These are phyloP conservation scores for Sinocyclocheilus rhinocerous DNA, from an alignment of 2,113 vertebrate species.

Conservation along the genomic window DNA sequence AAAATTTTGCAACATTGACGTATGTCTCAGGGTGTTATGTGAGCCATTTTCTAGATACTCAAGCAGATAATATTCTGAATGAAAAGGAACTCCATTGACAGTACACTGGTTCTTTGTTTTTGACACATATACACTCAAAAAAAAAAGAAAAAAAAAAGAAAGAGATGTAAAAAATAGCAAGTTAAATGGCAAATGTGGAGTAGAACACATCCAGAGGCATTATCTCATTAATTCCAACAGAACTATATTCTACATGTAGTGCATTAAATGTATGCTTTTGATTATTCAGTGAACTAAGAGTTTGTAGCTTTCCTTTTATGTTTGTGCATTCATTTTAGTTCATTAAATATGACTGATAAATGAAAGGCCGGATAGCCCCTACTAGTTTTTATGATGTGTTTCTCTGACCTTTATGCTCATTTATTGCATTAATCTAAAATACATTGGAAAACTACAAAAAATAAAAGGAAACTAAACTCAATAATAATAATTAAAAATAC, in stretches of 20 bases:
- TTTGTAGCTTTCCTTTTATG: background rate
- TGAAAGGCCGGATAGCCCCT: background rate
- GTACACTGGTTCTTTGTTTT: background rate
- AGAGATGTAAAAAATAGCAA: background rate
- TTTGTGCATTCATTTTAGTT: background rate
- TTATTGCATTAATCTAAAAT: background rate
- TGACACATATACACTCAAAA: background rate
- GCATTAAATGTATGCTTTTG: background rate
- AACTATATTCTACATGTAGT: background rate
- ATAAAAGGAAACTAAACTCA: background rate
- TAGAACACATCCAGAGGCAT: background rate
- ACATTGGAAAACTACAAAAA: background rate
- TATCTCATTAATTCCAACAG: background rate
- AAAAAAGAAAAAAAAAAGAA: too few relatives aligned
- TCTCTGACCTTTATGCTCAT: background rate
- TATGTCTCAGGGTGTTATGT: constrained; percentile 25
- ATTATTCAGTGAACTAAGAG: background rate
- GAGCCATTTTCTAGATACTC: constrained; percentile 25
- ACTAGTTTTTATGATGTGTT: background rate
- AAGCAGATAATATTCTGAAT: constrained; percentile 25
- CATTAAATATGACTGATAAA: background rate
- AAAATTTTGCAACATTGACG: background rate
- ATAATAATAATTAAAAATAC: too few relatives aligned
- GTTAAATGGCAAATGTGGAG: constrained; percentile 7
- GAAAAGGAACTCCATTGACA: constrained; percentile 12